phyloP scores from a whole-genome alignment of 2,113 vertebrate species.

The Okapia johnstoni region DNA sequence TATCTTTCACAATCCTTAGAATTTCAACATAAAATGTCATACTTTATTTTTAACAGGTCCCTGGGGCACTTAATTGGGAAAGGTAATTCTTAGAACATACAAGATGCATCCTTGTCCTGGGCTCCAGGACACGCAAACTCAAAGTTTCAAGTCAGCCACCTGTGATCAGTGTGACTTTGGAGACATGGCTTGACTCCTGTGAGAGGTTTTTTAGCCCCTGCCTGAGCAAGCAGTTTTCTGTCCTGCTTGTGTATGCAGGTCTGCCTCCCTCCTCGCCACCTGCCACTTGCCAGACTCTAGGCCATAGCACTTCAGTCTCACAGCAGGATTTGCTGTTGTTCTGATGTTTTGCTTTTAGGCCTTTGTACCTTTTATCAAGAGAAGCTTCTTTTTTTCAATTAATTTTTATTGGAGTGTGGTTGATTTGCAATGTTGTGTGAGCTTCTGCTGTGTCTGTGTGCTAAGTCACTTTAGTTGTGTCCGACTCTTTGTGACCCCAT shows the following conservation, averaged over 20 bases:
- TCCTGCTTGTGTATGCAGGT: neutral
- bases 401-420: neutral
- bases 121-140: neutral
- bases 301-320: fast-evolving
- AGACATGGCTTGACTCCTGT: too few relatives aligned
- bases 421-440: neutral
- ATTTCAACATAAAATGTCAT: neutral
- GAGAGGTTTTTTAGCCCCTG: neutral
- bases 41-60: neutral
- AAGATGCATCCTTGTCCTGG: neutral
- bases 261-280: neutral
- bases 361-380: neutral
- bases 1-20: neutral
- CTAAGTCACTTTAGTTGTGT: fast-evolving
- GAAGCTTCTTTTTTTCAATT: neutral
- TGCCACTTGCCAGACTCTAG: neutral
- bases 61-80: neutral
- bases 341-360: neutral
- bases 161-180: neutral
- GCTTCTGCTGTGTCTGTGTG: neutral
- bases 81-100: neutral
- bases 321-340: neutral
- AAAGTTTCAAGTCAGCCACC: neutral
- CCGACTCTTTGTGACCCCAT: neutral
- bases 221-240: neutral